phyloP scores from a whole-genome alignment of 1,140 invertebrate species.

The Tetramorium parvispinum region DNA sequence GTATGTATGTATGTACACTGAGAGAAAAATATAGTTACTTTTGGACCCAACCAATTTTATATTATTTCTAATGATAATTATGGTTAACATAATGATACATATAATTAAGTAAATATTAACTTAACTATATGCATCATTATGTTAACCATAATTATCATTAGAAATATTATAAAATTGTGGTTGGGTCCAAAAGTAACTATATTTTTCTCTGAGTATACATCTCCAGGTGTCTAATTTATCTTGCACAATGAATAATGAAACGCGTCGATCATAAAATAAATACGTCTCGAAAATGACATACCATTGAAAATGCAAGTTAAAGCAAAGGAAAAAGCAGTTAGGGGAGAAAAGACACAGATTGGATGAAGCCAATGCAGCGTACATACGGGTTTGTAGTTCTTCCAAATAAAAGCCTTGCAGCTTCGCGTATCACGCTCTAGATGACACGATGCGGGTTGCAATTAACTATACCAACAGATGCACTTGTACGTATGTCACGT shows the following conservation, averaged over 20 bases:
- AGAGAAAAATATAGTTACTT: too few relatives aligned
- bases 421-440: neutral
- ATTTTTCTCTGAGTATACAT: too few relatives aligned
- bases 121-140: too few relatives aligned
- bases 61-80: too few relatives aligned
- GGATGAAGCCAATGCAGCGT: neutral
- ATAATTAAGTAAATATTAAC: too few relatives aligned
- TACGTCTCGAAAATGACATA: neutral
- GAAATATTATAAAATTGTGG: too few relatives aligned
- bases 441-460: slow-evolving; percentile 7
- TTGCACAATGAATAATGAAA: neutral
- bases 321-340: neutral
- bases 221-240: neutral
- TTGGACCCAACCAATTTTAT: too few relatives aligned
- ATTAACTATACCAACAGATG: neutral
- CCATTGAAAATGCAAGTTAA: neutral
- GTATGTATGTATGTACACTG: neutral
- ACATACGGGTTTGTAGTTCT: slow-evolving; percentile 17
- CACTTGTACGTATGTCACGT: neutral
- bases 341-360: neutral
- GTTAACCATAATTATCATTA: too few relatives aligned
- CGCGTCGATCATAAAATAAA: neutral
- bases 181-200: too few relatives aligned
- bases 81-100: too few relatives aligned
- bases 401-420: slow-evolving; percentile 29